phyloP scores from a whole-genome alignment of 2,888 invertebrate genomes.

The Polydrusus tereticollis region DNA sequence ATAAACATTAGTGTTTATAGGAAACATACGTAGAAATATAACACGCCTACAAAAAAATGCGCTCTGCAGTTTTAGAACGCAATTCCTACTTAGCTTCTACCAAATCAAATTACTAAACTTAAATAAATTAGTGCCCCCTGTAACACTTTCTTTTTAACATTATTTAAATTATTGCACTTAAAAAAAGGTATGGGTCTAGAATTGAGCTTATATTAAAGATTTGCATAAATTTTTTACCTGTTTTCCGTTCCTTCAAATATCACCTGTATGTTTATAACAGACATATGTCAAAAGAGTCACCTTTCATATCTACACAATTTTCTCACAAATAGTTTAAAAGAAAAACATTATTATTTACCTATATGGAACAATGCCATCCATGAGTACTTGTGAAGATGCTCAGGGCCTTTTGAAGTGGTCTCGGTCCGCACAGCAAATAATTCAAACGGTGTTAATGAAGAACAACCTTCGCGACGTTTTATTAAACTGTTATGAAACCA shows the following conservation, averaged over 20 bases:
- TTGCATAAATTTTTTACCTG: not conserved
- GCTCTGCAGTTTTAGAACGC: no score
- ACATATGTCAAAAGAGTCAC: constrained; percentile 35
- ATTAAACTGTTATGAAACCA: constrained; percentile 55
- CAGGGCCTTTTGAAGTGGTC: constrained; percentile 25
- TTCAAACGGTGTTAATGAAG: constrained; percentile 55
- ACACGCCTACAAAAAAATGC: no score
- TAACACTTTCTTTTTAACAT: no score
- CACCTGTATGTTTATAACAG: constrained; percentile 22
- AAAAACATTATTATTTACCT: constrained; percentile 28
- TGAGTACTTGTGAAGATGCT: constrained; percentile 33
- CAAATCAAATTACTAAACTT: no score
- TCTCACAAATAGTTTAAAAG: constrained; percentile 17
- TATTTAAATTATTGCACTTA: no score
- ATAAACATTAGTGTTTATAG: no score
- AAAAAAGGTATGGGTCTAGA: no score
- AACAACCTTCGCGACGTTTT: constrained; percentile 61
- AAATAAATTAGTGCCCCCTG: no score
- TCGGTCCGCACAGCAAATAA: constrained; percentile 27
- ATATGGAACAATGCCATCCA: constrained; percentile 31
- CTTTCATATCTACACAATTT: constrained; percentile 9
- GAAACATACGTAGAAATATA: no score
- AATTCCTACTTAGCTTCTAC: no score
- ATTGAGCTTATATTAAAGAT: no score
- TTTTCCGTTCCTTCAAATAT: no score